Base-by-base conservation (phyloP, 2,888 invertebrate genomes). In the Diarsia rubi region DNA sequence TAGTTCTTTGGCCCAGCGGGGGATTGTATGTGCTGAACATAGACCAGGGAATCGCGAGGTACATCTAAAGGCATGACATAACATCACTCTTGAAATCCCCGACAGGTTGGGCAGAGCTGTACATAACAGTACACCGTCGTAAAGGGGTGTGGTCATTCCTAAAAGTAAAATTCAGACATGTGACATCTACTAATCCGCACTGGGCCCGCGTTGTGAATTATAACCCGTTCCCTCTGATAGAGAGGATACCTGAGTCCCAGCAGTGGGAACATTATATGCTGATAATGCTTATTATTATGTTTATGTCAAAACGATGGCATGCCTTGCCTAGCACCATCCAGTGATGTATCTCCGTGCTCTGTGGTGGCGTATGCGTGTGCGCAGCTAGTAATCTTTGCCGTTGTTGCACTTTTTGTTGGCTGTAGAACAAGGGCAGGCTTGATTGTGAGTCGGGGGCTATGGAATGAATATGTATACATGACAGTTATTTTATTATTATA, bases 1-100 rank as follows among this genome's bases (percentile, higher is more conserved):
- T 76, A 62, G 72, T 77, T 74, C 69, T 69, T 63, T 66, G 42
- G 62, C 73, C 27, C 82, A 82, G 82, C 82, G 73, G 82, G 82
- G 76, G 67, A 47, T 70, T 76, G 81, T 83, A 66, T 79, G 79
- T 80, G 76, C 57, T 76, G 54, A 47, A 44, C 62, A 24, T 62
- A 42, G 62, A 62, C n/a, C 8, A 42, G 42, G n/a, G 42, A 62
- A 16, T 42, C n/a, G n/a, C 21, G 3, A 3, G 0, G 5, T 5
- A 3, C 3, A 60, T 21, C 31, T 24, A 3, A 0, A 27, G 19
- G 8, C 37, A 37, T 37, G 37, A 6, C 37, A 37, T 37, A 37
- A 37, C 37, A 8, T 37, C 37, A 37, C 37, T 6, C 37, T 8
- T 5, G 6, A 8, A 37, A 37, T 37, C 37, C 37, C 8, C 8